Percentiles rank a stretch among this genome's conserved stretches.
These are phyloP conservation scores for Coreoperca whiteheadi DNA, from an alignment of 2,113 vertebrate species.

Conservation along the genomic window DNA sequence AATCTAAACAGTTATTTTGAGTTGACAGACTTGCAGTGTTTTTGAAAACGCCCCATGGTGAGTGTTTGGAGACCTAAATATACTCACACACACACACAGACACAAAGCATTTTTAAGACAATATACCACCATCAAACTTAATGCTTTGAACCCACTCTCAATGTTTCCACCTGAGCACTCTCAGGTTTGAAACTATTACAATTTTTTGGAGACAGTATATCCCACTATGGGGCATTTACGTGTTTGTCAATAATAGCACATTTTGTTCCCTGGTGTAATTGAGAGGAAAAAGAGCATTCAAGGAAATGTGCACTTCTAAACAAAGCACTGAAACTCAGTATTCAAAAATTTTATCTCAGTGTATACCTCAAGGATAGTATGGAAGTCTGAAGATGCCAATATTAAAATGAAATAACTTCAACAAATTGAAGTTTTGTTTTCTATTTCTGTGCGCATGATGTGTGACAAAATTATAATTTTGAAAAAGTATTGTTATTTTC, in stretches of 20 bases:
- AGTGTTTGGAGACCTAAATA: constrained; percentile 17
- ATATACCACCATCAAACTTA: constrained; percentile 19
- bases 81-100: constrained; percentile 1
- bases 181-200: not conserved
- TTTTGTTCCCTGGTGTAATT: constrained; percentile 12
- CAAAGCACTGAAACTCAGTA: not conserved
- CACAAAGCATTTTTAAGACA: not conserved
- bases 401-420: no score
- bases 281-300: constrained; percentile 3
- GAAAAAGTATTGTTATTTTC: not conserved
- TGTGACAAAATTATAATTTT: not conserved
- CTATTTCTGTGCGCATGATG: not conserved
- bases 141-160: constrained; percentile 4
- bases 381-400: not conserved
- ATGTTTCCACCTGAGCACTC: not conserved
- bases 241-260: constrained; percentile 12
- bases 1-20: constrained; percentile 39
- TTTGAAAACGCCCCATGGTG: constrained; percentile 13
- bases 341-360: not conserved
- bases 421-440: not conserved
- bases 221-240: not conserved
- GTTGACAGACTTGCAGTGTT: constrained; percentile 23
- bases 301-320: not conserved
- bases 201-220: not conserved
- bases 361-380: not conserved